A percentile compares a stretch with the other conserved stretches of the same genome.
Evolutionary conservation across 1,140 invertebrate genomes (phyloP).

Genomic region (Drosophila ironensis): DNA sequence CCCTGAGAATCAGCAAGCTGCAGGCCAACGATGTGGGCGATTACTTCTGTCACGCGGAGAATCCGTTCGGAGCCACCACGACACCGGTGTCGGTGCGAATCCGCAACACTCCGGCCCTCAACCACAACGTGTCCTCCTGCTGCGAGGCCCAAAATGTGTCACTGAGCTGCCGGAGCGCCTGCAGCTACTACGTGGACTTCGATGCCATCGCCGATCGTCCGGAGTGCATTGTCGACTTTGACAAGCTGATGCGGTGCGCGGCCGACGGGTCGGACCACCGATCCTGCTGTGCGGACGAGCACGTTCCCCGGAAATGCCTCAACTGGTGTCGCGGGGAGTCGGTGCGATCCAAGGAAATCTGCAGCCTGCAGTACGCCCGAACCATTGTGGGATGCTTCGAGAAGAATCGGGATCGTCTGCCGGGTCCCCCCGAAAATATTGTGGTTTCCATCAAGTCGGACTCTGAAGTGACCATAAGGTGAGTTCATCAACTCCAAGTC

Average conservation of each 20-base stretch:
- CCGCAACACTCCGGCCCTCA: constrained; percentile 83
- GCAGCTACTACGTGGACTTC: constrained; percentile 90
- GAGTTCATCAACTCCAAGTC: too few relatives aligned
- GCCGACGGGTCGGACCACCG: constrained; percentile 91
- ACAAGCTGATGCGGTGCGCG: constrained; percentile 92
- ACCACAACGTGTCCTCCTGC: constrained; percentile 88
- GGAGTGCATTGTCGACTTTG: constrained; percentile 90
- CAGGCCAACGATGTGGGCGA: constrained; percentile 87
- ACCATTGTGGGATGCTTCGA: constrained; percentile 91
- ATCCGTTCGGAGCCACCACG: constrained; percentile 88
- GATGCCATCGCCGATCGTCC: constrained; percentile 89
- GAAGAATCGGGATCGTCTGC: constrained; percentile 88
- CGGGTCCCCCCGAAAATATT: constrained; percentile 90
- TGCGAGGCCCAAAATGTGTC: constrained; percentile 90
- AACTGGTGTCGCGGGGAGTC: constrained; percentile 88
- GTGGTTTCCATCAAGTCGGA: constrained; percentile 83
- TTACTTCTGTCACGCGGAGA: constrained; percentile 92
- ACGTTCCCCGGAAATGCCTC: constrained; percentile 88
- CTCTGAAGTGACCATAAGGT: constrained; percentile 75
- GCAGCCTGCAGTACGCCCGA: constrained; percentile 88
- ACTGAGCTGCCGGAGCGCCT: constrained; percentile 88
- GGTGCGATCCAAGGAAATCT: constrained; percentile 85
- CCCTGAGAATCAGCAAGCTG: constrained; percentile 87
- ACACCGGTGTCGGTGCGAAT: constrained; percentile 88
- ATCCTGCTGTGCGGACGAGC: constrained; percentile 88